Conservation (phyloP, 53 echinoderm and acorn worm species). For the Astropecten irregularis region DNA sequence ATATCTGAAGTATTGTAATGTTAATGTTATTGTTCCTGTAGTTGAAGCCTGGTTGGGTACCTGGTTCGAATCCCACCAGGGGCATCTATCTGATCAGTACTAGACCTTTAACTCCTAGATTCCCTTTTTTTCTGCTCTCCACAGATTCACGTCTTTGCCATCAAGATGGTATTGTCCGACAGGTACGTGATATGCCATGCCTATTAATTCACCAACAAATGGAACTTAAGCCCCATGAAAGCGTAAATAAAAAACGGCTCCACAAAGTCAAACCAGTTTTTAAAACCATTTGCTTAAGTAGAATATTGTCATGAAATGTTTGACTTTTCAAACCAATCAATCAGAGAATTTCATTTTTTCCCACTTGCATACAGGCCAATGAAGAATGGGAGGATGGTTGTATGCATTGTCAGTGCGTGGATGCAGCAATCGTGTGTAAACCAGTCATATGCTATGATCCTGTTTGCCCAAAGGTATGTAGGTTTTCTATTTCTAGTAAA, state of each 20-base stretch:
- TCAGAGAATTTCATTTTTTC: no score
- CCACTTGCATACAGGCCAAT: slow-evolving; percentile 21
- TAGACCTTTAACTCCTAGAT: background rate
- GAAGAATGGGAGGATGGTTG: slow-evolving; percentile 42
- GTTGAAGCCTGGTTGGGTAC: background rate
- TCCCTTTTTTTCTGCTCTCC: background rate
- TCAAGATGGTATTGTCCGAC: slow-evolving; percentile 18
- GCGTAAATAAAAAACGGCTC: no score
- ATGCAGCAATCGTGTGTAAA: background rate
- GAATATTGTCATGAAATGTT: no score
- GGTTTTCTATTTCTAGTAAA: background rate
- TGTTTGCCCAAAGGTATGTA: slow-evolving; percentile 17
- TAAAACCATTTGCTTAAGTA: no score
- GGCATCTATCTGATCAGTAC: background rate
- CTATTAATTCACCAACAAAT: no score
- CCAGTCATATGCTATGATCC: slow-evolving; percentile 8
- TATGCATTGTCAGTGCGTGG: slow-evolving; percentile 20
- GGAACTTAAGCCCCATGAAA: no score
- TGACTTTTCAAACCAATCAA: no score
- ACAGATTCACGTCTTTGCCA: slow-evolving; percentile 26
- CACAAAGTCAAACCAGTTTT: no score
- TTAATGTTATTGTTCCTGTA: no score
- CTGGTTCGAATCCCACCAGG: background rate
- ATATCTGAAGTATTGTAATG: no score
- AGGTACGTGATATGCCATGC: slow-evolving; percentile 1